Base-by-base conservation (phyloP, 2,888 invertebrate genomes). In the Melinaea marsaeus region DNA sequence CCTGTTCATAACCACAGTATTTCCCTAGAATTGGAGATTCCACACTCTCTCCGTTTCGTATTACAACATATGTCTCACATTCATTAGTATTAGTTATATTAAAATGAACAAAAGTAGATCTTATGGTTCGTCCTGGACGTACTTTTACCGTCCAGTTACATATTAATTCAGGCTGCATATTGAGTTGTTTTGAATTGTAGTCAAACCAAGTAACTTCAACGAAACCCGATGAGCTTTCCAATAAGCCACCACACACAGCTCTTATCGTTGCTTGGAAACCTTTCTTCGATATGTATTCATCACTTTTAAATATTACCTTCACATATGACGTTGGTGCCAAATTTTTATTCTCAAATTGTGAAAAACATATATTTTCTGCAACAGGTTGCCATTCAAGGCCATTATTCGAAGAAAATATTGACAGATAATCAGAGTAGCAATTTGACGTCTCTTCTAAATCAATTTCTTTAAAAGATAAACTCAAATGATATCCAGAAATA, bases 101-200 rank as follows among this genome's bases (percentile, higher is more conserved):
- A 72, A 95, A 92, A 54, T 90, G 73, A 32, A 84, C 80, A 74
- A 98, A 94, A 4, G 81, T 79, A 9, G 97, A 82, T 71, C 91
- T 84, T 58, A 98, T 95, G 2, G 92, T 93, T 75, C 93, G 92
- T 1, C 97, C 97, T 2, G 94, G 86, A 45, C 92, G 90, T 0
- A 96, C 96, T 70, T 93, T 93, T 13, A 97, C 86, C 57, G 90
- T 92, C 97, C 97, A 97, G 60, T 93, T 88, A 76, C 97, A 97
- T 22, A 22, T 22, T 66, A 84, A 76, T 46, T 69, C 68, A 68
- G 71, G n/a, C 3, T 55, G 22, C 22, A 22, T 56, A 33, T 48
- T 58, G 37, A 61, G 55, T 9, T 51, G 42, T 47, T 60, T 65
- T 22, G 63, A 66, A 61, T 61, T 58, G 37, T 67, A 51, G 64